These are phyloP conservation scores for Nestor notabilis DNA, from an alignment of 2,113 vertebrate species.

Conservation along the genomic window DNA sequence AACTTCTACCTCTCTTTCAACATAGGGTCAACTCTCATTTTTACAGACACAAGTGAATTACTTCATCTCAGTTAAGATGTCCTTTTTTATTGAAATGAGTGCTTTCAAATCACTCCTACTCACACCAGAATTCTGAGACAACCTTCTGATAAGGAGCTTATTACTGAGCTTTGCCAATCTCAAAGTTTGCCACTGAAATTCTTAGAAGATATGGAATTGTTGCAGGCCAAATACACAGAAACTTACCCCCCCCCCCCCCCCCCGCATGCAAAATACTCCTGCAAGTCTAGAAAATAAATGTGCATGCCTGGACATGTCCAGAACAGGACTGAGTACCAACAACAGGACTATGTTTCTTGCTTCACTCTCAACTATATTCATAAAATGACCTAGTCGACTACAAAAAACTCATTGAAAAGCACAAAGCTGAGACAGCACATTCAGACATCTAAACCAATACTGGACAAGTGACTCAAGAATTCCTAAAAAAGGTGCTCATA, in stretches of 20 bases:
- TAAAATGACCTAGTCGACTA: neutral
- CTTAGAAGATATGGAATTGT: neutral
- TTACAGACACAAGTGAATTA: neutral
- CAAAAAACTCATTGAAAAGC: neutral
- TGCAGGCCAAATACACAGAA: neutral
- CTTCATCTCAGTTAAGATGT: neutral
- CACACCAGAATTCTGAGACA: neutral
- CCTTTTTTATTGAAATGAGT: neutral
- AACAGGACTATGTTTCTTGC: neutral
- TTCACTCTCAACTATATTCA: neutral
- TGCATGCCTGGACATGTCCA: neutral
- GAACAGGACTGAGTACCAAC: neutral
- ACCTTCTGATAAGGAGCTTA: neutral
- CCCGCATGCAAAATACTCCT: neutral
- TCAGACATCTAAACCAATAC: neutral
- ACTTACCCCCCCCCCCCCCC: no score
- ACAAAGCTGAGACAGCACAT: neutral
- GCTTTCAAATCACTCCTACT: neutral
- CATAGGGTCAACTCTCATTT: neutral
- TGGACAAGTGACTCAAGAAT: neutral
- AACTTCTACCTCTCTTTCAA: neutral
- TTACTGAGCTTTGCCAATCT: neutral
- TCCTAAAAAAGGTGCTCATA: neutral
- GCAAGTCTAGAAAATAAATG: neutral
- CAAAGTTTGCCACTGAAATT: neutral